Evolutionary conservation across 2,888 invertebrate species (phyloP).

Genomic region (Volucella bombylans): DNA sequence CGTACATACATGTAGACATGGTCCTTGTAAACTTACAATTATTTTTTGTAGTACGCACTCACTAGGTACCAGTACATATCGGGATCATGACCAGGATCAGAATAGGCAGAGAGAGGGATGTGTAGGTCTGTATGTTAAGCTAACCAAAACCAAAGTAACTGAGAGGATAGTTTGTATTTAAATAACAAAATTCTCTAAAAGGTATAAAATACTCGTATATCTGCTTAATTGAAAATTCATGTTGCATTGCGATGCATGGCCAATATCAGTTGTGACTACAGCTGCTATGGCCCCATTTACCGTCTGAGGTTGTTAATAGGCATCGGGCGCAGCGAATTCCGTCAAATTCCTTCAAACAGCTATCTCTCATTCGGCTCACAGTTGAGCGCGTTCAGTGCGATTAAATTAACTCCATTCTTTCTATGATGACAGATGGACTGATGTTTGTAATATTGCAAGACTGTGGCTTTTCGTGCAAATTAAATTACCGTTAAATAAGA

Average conservation of each 20-base stretch:
- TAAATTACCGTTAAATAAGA: slow-evolving; percentile 24
- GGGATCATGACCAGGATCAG: background rate
- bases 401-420: background rate
- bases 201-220: slow-evolving; percentile 44
- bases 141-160: background rate
- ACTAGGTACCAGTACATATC: too few relatives aligned
- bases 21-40: slow-evolving; percentile 25
- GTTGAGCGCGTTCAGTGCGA: slow-evolving; percentile 15
- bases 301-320: slow-evolving; percentile 8
- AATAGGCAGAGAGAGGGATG: background rate
- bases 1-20: slow-evolving; percentile 2
- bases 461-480: background rate
- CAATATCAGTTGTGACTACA: too few relatives aligned
- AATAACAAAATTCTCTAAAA: slow-evolving; percentile 43
- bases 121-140: background rate
- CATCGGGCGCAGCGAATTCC: background rate
- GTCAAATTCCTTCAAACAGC: slow-evolving; percentile 22
- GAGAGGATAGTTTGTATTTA: slow-evolving; percentile 6
- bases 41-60: slow-evolving; percentile 5
- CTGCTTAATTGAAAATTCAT: slow-evolving; percentile 70
- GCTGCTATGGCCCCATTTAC: slow-evolving; percentile 42
- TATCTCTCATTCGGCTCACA: slow-evolving; percentile 32
- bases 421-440: background rate
- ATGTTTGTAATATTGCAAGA: background rate
- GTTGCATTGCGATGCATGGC: slow-evolving; percentile 20